Conservation (phyloP, 2,797 vertebrate genomes). For the Danio choprae region DNA sequence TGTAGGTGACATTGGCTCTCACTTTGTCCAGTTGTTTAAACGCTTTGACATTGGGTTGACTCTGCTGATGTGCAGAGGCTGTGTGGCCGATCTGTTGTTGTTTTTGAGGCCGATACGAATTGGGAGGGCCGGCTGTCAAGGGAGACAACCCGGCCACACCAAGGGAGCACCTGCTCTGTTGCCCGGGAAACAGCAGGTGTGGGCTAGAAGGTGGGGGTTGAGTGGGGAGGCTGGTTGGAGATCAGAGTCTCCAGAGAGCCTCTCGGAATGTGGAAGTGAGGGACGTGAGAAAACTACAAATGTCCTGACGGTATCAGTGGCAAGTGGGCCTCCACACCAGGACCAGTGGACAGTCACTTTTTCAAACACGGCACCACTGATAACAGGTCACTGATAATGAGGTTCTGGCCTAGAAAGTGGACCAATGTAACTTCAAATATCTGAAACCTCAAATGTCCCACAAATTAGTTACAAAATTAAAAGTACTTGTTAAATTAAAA, state of each 20-base stretch:
- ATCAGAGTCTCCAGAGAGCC: constrained; percentile 61
- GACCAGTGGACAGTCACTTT: constrained; percentile 28
- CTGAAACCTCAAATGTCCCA: constrained; percentile 6
- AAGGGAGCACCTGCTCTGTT: constrained; percentile 63
- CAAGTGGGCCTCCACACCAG: constrained; percentile 33
- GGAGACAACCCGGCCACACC: constrained; percentile 57
- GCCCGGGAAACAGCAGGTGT: constrained; percentile 67
- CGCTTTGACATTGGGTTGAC: constrained; percentile 34
- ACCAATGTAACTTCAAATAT: constrained; percentile 8
- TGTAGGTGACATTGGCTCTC: constrained; percentile 44
- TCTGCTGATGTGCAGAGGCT: constrained; percentile 43
- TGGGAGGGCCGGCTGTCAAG: constrained; percentile 51
- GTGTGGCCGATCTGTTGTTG: constrained; percentile 38
- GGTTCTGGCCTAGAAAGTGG: constrained; percentile 28
- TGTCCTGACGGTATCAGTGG: constrained; percentile 38
- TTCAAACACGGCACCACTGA: constrained; percentile 28
- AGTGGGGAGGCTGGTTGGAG: constrained; percentile 46
- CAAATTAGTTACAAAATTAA: neutral
- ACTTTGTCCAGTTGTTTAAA: constrained; percentile 50
- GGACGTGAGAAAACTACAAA: constrained; percentile 62
- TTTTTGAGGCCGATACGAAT: constrained; percentile 44
- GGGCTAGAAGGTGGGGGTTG: constrained; percentile 38
- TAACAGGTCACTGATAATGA: constrained; percentile 37
- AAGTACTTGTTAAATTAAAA: no score
- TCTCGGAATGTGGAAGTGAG: constrained; percentile 54